These are phyloP conservation scores for Gyrodactylus bullatarudis DNA, from an alignment of 1,140 invertebrate genomes.

Conservation along the genomic window DNA sequence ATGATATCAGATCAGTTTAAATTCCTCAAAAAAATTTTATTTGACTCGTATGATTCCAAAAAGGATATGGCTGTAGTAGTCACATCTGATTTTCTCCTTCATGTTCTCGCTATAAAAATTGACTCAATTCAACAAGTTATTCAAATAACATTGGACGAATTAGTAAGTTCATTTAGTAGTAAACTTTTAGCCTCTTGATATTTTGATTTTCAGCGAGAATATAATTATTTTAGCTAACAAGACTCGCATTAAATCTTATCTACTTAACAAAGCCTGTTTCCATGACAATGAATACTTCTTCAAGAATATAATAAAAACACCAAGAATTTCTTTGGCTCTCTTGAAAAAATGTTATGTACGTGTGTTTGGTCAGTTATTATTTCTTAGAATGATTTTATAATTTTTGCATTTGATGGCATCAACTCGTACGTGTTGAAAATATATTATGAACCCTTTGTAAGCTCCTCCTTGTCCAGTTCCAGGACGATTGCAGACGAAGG, in stretches of 20 bases:
- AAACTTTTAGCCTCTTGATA: neutral
- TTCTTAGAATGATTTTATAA: neutral
- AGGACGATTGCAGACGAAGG: neutral
- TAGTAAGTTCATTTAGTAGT: neutral
- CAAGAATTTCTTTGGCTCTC: neutral
- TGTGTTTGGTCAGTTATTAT: too few species aligned
- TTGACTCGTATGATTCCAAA: neutral
- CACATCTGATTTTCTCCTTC: neutral
- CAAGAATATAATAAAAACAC: neutral
- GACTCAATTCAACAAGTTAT: neutral
- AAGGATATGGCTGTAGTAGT: neutral
- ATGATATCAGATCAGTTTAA: neutral
- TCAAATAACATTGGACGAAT: neutral
- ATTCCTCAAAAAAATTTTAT: neutral
- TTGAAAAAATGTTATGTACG: neutral
- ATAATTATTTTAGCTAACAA: neutral
- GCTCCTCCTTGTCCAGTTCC: neutral
- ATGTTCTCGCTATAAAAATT: neutral
- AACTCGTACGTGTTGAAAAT: too few species aligned
- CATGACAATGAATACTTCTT: neutral
- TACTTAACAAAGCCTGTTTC: too few species aligned
- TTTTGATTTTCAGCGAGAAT: neutral
- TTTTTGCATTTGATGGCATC: neutral
- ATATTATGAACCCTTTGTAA: too few species aligned
- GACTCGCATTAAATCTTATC: too few species aligned